Base-by-base conservation (phyloP, 2,113 vertebrate species). In the Oncorhynchus tshawytscha region DNA sequence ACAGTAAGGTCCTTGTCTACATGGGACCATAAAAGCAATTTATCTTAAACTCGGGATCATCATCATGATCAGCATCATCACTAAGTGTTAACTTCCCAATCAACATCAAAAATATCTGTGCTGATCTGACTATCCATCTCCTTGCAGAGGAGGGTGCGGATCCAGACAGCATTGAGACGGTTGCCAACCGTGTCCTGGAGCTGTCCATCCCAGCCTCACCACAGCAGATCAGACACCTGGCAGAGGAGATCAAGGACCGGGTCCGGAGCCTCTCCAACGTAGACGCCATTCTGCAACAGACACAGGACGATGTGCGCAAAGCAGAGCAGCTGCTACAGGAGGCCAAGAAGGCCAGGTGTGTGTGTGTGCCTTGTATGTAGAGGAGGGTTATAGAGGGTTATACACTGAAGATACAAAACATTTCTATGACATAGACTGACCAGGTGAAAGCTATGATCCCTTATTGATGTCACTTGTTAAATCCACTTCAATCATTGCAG, bases 61-160 rank as follows among this genome's bases (percentile, higher is more conserved):
- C 51, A 16, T 15, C 13, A 18, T 54, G 51, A 54, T 18, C 49
- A 18, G 12, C 12, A 54, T 54, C 51, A 18, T 54, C 12, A 54
- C 16, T 54, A 54, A 54, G 51, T 54, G 16, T 15, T 54, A 54
- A 54, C 51, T 54, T 54, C 16, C 39, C 51, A 18, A 4, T 54
- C 12, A 18, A 54, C 16, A 15, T 54, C 1, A 15, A 54, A 54
- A 18, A 18, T 54, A 16, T 18, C 15, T 18, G 16, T 54, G 16
- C 13, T 16, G 51, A 54, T 54, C 51, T 54, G 16, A 48, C 15
- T 27, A 27, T 18, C 66, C 8, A 5, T 54, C 15, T 70, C 5
- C 88, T 69, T 84, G 1, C 88, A 99, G 98, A 98, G 92, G 98
- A 99, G 72, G 97, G 97, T 0, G 98, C 98, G 0, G 96, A 98